Evolutionary conservation across 2,797 vertebrate species (phyloP), one percentile per base, ranked within the genome.

Genomic region (Malurus splendens): DNA sequence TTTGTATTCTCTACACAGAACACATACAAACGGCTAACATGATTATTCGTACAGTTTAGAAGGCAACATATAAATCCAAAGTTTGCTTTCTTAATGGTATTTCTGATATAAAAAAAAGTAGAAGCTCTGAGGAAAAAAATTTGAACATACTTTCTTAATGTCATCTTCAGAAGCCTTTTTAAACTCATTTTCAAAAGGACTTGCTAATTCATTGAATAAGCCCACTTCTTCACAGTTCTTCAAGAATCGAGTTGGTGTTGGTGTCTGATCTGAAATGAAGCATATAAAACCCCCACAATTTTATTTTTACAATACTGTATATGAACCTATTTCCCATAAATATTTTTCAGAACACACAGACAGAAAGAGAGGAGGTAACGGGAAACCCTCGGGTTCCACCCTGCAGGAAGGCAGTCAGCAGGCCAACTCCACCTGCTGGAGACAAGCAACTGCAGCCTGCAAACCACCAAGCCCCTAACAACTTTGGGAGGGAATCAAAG

Each of bases 181-280:
- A 97, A 99, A 99, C 96, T 99, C 99, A 96, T 99, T 99, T 96
- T 99, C 99, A 94, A 99, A 99, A 28, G 99, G 99, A 98, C 99
- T 99, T 79, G 99, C 98, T 61, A 99, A 97, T 91, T 99, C 99
- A 96, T 99, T 99, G 95, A 99, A 99, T 93, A 99, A 98, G 89
- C 99, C 99, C 12, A 99, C 99, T 97, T 99, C 99, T 97, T 99
- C 99, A 94, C 99, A 99, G 97, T 99, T 99, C 97, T 99, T 99
- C 95, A 99, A 95, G 96, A 99, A 99, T 94, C 99, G 98, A 68
- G 99, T 99, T n/a, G 99, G 99, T 64, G 99, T 99, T 30, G 99
- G 99, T n/a, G 99, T 99, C 97, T 99, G 99, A 98, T 99, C 99
- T 99, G 98, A 91, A 97, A 97, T 30, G 74, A 96, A 96, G 93